Evolutionary conservation across 2,888 invertebrate genomes (phyloP), one percentile per base, ranked within the genome.

Genomic region (Dryobotodes eremita): DNA sequence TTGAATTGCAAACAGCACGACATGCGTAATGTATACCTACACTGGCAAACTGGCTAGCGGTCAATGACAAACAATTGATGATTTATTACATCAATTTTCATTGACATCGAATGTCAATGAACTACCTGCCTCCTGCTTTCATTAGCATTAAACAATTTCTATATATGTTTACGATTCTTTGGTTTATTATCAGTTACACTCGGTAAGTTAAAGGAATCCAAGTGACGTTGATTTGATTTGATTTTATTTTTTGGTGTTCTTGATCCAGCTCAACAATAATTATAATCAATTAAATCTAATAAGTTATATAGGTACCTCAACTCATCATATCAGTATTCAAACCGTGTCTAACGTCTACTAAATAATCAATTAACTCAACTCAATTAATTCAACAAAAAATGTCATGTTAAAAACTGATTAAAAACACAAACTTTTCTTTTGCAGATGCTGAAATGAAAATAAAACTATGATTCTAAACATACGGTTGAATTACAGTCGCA

Each of bases 21-120:
- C n/a, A 31, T 73, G n/a, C 31, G 17, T 36, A 36, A 15, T 31
- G 64, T 23, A 23, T n/a, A n/a, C 13, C 13, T n/a, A n/a, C 1
- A n/a, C 42, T 23, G 13, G 46, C 53, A 61, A 53, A 50, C 71
- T n/a, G 42, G 20, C 11, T 48, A 13, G 61, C 55, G 77, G 62
- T 75, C 42, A 82, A 42, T 57, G 42, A 42, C 42, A 80, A 75
- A 57, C 81, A 80, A 81, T 81, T 53, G 61, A 76, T 31, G 62
- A 80, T 82, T 62, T 76, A 82, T 82, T n/a, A 66, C 82, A 42
- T 17, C 48, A 42, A 76, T 62, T 76, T 69, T 31, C 48, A 82
- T 68, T 57, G 53, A 59, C 57, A 80, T 75, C 15, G 20, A 31
- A 72, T 26, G 65, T 59, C 74, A 80, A 79, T 53, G 46, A 79